Percentiles rank a stretch among this genome's conserved stretches.
Conservation (phyloP, 2,888 invertebrate species). For the Spodoptera littoralis region DNA sequence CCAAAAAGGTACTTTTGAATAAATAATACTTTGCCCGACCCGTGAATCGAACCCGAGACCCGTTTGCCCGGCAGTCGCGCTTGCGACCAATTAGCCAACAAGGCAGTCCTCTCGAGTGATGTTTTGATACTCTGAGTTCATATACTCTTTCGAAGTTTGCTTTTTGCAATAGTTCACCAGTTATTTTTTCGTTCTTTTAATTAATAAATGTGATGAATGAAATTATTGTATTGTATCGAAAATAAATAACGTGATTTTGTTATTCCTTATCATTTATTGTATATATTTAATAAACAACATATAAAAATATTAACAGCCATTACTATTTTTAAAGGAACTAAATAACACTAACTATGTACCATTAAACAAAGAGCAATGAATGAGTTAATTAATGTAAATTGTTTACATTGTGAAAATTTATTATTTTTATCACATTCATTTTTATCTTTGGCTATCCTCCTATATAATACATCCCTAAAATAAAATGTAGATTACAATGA, state of each 20-base stretch:
- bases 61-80: no score
- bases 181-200: background rate
- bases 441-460: conserved; percentile 48
- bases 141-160: no score
- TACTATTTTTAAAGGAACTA: conserved; percentile 28
- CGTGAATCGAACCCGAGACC: no score
- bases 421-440: conserved; percentile 42
- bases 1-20: no score
- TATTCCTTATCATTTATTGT: conserved; percentile 29
- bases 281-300: conserved; percentile 26
- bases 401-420: conserved; percentile 10
- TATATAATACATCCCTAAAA: background rate
- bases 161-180: no score
- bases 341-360: conserved; percentile 13
- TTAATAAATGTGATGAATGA: conserved; percentile 33
- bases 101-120: no score
- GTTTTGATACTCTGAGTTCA: no score
- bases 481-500: no score
- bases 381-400: background rate
- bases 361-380: conserved; percentile 7
- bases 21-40: no score
- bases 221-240: conserved; percentile 15
- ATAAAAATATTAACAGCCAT: conserved; percentile 48
- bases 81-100: no score
- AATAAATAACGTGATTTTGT: conserved; percentile 15